Evolutionary conservation across 1,140 invertebrate species (phyloP), one percentile per base, ranked within the genome.

Genomic region (Anastrepha obliqua): DNA sequence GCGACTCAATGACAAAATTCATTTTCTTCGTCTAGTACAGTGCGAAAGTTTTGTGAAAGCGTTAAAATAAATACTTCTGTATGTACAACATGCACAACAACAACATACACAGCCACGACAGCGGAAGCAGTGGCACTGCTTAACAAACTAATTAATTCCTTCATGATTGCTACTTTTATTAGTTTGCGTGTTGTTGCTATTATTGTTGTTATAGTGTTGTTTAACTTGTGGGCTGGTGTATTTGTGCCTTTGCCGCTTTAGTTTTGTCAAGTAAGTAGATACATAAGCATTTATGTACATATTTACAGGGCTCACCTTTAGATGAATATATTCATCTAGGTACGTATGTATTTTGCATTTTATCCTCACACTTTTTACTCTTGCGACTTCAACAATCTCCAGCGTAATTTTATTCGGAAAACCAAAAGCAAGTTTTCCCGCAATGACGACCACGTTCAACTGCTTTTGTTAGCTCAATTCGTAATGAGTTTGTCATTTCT

Each of bases 61-160:
- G 60, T 13, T n/a, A n/a, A 62, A 55, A 55, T 55, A 55, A 55
- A 55, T 55, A 55, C 29, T 58, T 7, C 13, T 58, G 55, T 2
- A 13, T 7, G 55, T 13, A 8, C 55, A 58, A 8, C 7, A 13
- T 58, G 55, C 13, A 58, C 29, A 67, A 67, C n/a, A 67, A 42
- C 29, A 64, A 20, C 62, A 7, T 6, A 4, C n/a, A 70, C 67
- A 39, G 64, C 8, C 64, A 17, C 67, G 44, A 15, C 64, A 67
- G 20, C 74, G 42, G 42, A 5, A 81, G 47, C 74, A 7, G 47
- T 5, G n/a, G 2, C 13, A 15, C 74, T 81, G 74, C 44, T 81
- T 81, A 81, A 81, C 74, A 81, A 81, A 81, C 74, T 81, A 81
- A 81, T 81, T 81, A 81, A 81, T 81, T 81, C 55, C 74, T 51